Conservation (phyloP, 2,797 vertebrate genomes). For the Coracias cyanogaster region DNA sequence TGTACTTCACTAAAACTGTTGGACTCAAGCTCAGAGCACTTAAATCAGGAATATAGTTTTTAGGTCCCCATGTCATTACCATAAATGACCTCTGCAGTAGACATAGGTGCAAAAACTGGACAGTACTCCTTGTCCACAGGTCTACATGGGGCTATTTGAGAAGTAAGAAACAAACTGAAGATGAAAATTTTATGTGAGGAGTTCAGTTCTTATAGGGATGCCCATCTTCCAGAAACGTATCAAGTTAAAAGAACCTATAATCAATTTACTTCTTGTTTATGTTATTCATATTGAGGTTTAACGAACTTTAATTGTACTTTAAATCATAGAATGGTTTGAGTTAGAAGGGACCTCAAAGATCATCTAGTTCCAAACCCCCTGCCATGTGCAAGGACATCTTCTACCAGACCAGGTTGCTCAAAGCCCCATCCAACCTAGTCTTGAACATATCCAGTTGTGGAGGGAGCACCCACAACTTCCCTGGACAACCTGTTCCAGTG, state of each 20-base stretch:
- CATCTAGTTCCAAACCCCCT: too few species aligned
- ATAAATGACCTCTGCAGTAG: background rate
- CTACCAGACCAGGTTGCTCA: too few species aligned
- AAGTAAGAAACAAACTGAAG: background rate
- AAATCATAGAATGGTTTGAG: too few species aligned
- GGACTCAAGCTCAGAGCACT: background rate
- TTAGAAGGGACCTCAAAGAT: too few species aligned
- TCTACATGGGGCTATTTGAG: accelerated
- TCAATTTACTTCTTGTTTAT: background rate
- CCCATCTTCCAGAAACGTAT: background rate
- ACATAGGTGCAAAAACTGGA: background rate
- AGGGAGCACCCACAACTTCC: too few species aligned
- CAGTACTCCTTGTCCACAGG: background rate
- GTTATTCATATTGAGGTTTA: background rate
- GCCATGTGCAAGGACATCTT: too few species aligned
- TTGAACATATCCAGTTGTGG: too few species aligned
- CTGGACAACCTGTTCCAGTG: too few species aligned
- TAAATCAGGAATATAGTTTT: background rate
- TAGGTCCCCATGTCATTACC: background rate
- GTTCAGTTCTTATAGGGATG: background rate
- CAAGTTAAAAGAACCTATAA: background rate
- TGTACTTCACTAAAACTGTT: background rate
- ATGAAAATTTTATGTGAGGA: background rate
- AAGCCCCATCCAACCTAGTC: too few species aligned
- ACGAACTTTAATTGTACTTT: background rate